Percentiles rank a stretch among this genome's conserved stretches.
Evolutionary conservation across 1,140 invertebrate genomes (phyloP).

Genomic region (Calliphora vicina): DNA sequence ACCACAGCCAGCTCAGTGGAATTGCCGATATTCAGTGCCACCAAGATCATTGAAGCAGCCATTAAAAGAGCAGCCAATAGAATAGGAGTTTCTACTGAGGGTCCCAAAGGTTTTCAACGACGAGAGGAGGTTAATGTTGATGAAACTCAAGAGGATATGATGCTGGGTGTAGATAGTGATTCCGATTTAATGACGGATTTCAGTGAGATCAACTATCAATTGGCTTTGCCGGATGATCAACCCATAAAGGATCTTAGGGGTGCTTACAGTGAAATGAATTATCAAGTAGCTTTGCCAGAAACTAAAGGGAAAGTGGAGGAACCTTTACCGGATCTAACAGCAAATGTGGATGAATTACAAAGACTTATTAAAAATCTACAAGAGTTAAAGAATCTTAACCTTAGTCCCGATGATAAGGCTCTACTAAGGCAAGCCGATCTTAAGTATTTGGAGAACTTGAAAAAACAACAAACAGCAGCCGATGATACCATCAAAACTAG

Average conservation of each 20-base stretch:
- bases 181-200: conserved; percentile 56
- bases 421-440: conserved; percentile 47
- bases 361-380: conserved; percentile 60
- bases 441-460: conserved; percentile 50
- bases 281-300: not conserved
- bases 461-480: conserved; percentile 40
- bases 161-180: conserved; percentile 5
- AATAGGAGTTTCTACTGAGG: conserved; percentile 57
- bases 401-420: conserved; percentile 56
- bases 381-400: conserved; percentile 62
- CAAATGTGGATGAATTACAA: conserved; percentile 53
- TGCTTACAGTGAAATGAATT: not conserved
- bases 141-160: not conserved
- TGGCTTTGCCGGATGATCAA: conserved; percentile 49
- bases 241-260: not conserved
- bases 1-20: conserved; percentile 55
- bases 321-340: conserved; percentile 10
- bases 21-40: conserved; percentile 57
- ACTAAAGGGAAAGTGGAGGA: not conserved
- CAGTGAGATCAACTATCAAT: conserved; percentile 57
- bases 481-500: conserved; percentile 45
- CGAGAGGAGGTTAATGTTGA: conserved; percentile 49
- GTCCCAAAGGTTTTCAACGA: conserved; percentile 47
- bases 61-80: conserved; percentile 57
- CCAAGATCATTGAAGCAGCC: conserved; percentile 59